A percentile compares a stretch with the other conserved stretches of the same genome.
Evolutionary conservation across 2,888 invertebrate species (phyloP).

Genomic region (Incurvaria masculella): DNA sequence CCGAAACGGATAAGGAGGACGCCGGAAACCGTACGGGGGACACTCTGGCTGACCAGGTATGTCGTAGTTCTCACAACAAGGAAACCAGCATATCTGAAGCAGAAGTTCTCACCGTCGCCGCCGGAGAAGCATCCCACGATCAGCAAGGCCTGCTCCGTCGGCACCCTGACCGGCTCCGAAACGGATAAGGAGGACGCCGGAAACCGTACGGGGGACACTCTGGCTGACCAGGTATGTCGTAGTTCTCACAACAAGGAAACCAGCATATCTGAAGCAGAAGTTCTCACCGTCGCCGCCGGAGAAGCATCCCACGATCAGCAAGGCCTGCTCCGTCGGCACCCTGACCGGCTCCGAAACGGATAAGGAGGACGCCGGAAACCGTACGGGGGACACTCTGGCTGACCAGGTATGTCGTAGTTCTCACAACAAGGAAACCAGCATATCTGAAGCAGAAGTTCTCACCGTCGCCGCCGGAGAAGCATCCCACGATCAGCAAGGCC

Average conservation of each 20-base stretch:
- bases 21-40: too few species aligned
- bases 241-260: constrained; percentile 12
- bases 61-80: too few species aligned
- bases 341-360: constrained; percentile 21
- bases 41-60: too few species aligned
- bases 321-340: constrained; percentile 27
- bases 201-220: constrained; percentile 23
- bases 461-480: constrained; percentile 23
- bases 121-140: constrained; percentile 27
- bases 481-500: constrained; percentile 30
- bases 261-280: too few species aligned
- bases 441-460: constrained; percentile 24
- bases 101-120: constrained; percentile 22
- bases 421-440: too few species aligned
- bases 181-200: constrained; percentile 20
- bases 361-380: constrained; percentile 19
- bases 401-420: constrained; percentile 28
- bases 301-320: constrained; percentile 30
- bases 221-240: constrained; percentile 32
- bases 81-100: too few species aligned
- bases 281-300: constrained; percentile 18
- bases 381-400: constrained; percentile 27
- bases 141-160: too few species aligned
- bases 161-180: constrained; percentile 22
- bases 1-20: too few species aligned